Percentiles rank a stretch among this genome's conserved stretches.
phyloP scores from a whole-genome alignment of 2,888 invertebrate genomes.

The Cinara cedri region DNA sequence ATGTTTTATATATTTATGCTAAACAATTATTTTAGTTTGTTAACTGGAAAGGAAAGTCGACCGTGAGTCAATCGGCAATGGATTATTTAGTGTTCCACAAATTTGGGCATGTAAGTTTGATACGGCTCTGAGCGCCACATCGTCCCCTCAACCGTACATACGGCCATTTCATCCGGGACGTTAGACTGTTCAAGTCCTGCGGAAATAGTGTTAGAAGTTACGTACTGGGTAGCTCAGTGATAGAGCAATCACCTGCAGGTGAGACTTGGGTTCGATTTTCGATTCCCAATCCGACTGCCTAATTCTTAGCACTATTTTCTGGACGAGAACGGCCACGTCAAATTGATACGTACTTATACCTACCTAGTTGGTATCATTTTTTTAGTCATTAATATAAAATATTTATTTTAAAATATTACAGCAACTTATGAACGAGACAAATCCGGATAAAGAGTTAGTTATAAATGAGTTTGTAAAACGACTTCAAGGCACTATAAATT shows the following conservation, averaged over 20 bases:
- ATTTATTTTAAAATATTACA: slow-evolving; percentile 60
- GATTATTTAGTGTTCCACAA: slow-evolving; percentile 87
- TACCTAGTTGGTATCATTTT: slow-evolving; percentile 1
- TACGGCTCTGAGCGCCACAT: too few relatives aligned
- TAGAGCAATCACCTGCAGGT: too few relatives aligned
- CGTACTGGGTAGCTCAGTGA: too few relatives aligned
- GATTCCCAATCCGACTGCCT: too few relatives aligned
- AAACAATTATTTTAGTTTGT: slow-evolving; percentile 69
- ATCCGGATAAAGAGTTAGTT: slow-evolving; percentile 75
- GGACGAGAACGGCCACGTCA: too few relatives aligned
- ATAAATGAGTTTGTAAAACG: slow-evolving; percentile 78
- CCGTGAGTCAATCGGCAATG: slow-evolving; percentile 84
- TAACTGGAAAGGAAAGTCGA: slow-evolving; percentile 80
- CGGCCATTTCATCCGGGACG: too few relatives aligned
- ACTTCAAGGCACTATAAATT: slow-evolving; percentile 75
- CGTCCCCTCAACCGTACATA: too few relatives aligned
- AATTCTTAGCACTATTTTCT: too few relatives aligned
- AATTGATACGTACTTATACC: too few relatives aligned
- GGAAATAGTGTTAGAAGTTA: too few relatives aligned
- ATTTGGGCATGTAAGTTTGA: slow-evolving; percentile 82
- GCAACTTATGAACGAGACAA: slow-evolving; percentile 69
- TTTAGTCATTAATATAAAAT: not conserved
- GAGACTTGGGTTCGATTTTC: too few relatives aligned
- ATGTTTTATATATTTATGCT: not conserved
- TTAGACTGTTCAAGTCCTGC: too few relatives aligned